Conservation (phyloP, 2,113 vertebrate genomes). For the Bostrychus sinensis region DNA sequence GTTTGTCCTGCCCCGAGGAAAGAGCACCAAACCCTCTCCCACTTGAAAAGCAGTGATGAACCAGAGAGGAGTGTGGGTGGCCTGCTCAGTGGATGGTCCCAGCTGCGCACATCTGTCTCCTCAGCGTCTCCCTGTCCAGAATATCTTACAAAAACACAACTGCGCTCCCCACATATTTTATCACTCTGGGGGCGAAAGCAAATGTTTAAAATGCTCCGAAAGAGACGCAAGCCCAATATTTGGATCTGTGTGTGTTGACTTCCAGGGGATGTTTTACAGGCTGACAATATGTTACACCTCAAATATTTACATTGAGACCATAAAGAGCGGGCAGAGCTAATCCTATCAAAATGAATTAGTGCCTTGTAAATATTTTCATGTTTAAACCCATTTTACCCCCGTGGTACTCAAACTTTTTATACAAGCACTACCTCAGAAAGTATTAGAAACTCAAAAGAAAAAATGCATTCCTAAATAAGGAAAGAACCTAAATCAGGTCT, state of each 20-base stretch:
- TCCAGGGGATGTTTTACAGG: constrained; percentile 21
- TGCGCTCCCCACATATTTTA: constrained; percentile 39
- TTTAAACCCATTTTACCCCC: constrained; percentile 6
- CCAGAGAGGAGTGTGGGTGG: constrained; percentile 57
- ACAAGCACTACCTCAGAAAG: no score
- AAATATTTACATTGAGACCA: constrained; percentile 30
- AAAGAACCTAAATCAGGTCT: background rate
- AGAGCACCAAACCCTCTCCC: constrained; percentile 13
- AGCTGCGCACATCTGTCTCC: constrained; percentile 68
- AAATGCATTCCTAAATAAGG: no score
- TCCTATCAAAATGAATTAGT: background rate
- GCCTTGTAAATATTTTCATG: background rate
- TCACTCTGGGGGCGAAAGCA: constrained; percentile 35
- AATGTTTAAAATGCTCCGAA: constrained; percentile 35
- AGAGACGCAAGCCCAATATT: constrained; percentile 19
- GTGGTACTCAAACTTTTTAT: no score
- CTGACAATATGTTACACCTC: background rate
- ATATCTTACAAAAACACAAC: constrained; percentile 60
- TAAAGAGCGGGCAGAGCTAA: background rate
- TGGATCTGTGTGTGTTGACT: constrained; percentile 13
- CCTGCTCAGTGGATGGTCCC: constrained; percentile 47
- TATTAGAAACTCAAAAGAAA: no score
- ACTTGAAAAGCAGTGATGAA: constrained; percentile 24
- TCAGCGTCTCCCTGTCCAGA: constrained; percentile 32
- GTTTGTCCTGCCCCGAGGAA: background rate